Percentiles rank a stretch among this genome's conserved stretches.
Conservation (phyloP, 2,113 vertebrate genomes). For the Tachysurus fulvidraco region DNA sequence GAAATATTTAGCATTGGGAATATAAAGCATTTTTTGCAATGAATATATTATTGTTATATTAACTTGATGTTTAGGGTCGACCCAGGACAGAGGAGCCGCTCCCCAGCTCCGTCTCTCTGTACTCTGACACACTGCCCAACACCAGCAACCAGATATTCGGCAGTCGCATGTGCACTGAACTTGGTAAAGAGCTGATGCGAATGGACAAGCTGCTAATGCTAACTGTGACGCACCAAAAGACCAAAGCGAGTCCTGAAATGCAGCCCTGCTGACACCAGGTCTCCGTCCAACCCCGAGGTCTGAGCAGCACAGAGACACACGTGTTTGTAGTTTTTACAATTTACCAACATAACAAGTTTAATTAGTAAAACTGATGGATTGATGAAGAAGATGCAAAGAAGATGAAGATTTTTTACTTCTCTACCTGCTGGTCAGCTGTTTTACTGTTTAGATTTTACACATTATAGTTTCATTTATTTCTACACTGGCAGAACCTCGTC, state of each 20-base stretch:
- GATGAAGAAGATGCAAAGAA: too few species aligned
- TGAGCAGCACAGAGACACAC: background rate
- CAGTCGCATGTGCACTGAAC: slow-evolving; percentile 74
- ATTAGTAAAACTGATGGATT: too few species aligned
- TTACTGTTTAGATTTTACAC: background rate
- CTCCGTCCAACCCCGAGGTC: background rate
- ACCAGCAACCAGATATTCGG: slow-evolving; percentile 72
- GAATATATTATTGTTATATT: background rate
- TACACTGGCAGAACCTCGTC: too few species aligned
- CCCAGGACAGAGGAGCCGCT: slow-evolving; percentile 69
- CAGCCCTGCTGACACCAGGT: slow-evolving; percentile 61
- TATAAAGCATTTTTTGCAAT: background rate
- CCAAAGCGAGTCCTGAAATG: slow-evolving; percentile 71
- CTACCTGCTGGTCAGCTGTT: background rate
- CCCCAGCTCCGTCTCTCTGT: slow-evolving; percentile 66
- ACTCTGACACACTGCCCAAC: slow-evolving; percentile 74
- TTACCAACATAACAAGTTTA: too few species aligned
- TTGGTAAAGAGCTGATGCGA: slow-evolving; percentile 71
- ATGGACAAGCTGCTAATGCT: slow-evolving; percentile 73
- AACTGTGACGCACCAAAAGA: slow-evolving; percentile 62
- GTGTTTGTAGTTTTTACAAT: too few species aligned
- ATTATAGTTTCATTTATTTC: too few species aligned
- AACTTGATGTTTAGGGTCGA: slow-evolving; percentile 64
- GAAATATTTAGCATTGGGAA: background rate
- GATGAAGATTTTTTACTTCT: too few species aligned